Evolutionary conservation across 2,113 vertebrate species (phyloP), one percentile per base, ranked within the genome.

Genomic region (Ivindomyrus marchei): DNA sequence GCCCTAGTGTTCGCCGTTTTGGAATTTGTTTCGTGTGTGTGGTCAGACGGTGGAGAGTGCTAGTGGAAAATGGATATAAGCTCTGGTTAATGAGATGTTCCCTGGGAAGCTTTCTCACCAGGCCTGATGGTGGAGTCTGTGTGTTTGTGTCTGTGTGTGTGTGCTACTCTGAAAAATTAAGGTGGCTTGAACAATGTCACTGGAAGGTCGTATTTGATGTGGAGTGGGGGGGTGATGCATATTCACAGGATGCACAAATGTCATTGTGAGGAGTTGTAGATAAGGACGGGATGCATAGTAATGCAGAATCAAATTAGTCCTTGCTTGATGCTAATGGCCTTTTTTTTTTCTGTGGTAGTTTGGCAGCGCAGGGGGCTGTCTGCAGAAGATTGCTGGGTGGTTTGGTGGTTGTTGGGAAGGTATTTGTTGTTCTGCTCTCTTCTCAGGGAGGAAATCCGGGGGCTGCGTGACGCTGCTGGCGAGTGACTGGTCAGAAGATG

Each of bases 401-500:
- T 21, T 21, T 56, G 17, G 84, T 27, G 47, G 90, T 89, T 91
- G 46, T 92, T 87, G 80, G 56, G 50, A 83, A 88, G 90, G 24
- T 91, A 46, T 87, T 91, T 93, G 92, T 83, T 95, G 91, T 93
- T 92, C 93, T 90, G 83, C 94, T 70, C 91, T 89, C 89, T 94
- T 93, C 90, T 92, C 90, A 97, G 97, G 91, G 95, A 93, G 90
- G 91, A 90, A 91, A 87, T 21, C 50, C 5, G 93, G 92, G 21
- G 92, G 93, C 90, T 93, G 94, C 42, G 90, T 90, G 46, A 92
- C 94, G 89, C 91, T 90, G 46, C 93, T 96, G 94, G 86, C 94
- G 74, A 94, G 96, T 89, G 94, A 97, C 90, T 99, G 98, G 98
- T 96, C 97, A n/a, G 97, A 98, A 93, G 96, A 97, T 0, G 97